phyloP scores from a whole-genome alignment of 1,140 invertebrate genomes.

The Solen grandis region DNA sequence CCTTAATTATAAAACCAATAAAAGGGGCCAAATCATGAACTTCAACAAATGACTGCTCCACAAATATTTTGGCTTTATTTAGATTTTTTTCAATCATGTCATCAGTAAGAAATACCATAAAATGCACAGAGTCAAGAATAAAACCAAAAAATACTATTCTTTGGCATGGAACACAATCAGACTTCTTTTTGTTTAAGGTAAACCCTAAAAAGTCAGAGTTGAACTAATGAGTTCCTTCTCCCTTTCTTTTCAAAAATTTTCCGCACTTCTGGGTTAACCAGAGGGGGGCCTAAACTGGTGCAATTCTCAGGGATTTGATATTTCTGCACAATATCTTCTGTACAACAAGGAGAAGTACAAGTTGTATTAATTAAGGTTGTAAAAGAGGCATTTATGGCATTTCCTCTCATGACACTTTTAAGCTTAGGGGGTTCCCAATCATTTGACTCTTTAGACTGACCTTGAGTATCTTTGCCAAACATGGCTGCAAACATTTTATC shows the following conservation, averaged over 20 bases:
- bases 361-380: neutral
- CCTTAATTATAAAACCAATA: conserved; percentile 18
- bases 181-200: conserved; percentile 22
- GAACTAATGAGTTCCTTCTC: too few species aligned
- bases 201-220: conserved; percentile 6
- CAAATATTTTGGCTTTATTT: neutral
- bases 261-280: too few species aligned
- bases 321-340: too few species aligned
- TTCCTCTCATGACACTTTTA: too few species aligned
- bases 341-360: neutral
- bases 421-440: too few species aligned
- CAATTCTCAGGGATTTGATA: too few species aligned
- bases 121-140: conserved; percentile 21
- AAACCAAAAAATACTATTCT: conserved; percentile 37
- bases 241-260: too few species aligned
- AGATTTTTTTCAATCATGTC: conserved; percentile 12
- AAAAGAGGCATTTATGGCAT: neutral
- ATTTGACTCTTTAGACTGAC: too few species aligned
- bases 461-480: neutral
- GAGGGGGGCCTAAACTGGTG: too few species aligned
- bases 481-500: neutral
- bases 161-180: conserved; percentile 2
- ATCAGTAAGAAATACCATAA: conserved; percentile 12
- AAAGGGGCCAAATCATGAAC: conserved; percentile 2
- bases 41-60: neutral